Evolutionary conservation across 2,888 invertebrate species (phyloP), one percentile per base, ranked within the genome.

Genomic region (Xestia ashworthii): DNA sequence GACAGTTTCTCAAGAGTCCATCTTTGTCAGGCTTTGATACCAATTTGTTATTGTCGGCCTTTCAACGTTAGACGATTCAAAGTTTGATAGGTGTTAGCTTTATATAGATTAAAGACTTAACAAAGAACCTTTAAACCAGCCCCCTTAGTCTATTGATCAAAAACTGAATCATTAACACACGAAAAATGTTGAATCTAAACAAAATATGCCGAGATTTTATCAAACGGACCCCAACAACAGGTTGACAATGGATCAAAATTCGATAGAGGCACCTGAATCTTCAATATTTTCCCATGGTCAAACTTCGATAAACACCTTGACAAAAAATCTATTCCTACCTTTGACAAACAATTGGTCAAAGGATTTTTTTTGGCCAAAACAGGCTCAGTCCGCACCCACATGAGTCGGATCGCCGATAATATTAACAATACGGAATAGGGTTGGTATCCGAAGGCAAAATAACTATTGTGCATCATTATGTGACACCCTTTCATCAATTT

Each of bases 261-360:
- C 90, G 93, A 95, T 93, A 94, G 90, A 93, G 94, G 92, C 96
- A 96, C 96, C 96, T 96, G 96, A 96, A 94, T 89, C 93, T 93
- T 88, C 88, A 90, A 96, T 95, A 96, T 96, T 96, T 96, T 96
- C 96, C 96, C 96, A 96, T 96, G 96, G 96, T 96, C 96, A 96
- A 95, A 94, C 94, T 94, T 88, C 93, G 92, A 95, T 95, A 96
- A 96, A 95, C 95, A 96, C 95, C 93, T 94, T 88, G 86, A 93
- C 95, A 96, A 96, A 96, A 96, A 96, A 95, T 89, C 90, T 91
- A 85, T 90, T 93, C 91, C 92, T 92, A 89, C 92, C 92, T 95
- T 95, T 94, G 93, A 94, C 96, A 96, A 96, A 96, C 96, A 96
- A 94, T 95, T 94, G 96, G 96, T 96, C 96, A 96, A 96, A 91